phyloP scores from a whole-genome alignment of 2,888 invertebrate genomes.

The Platycheirus rosarum region DNA sequence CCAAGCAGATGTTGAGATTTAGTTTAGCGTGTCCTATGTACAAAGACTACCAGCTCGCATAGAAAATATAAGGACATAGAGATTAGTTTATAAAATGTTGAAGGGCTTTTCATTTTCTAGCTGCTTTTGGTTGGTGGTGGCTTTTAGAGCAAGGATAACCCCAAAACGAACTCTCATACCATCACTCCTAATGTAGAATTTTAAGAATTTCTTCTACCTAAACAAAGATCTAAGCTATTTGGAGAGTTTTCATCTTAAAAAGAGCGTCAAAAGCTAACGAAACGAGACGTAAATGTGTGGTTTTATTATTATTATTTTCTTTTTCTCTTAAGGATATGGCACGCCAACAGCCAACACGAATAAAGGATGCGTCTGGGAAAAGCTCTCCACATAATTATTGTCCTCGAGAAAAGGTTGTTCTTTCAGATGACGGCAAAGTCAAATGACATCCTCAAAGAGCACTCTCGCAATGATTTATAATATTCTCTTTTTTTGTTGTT shows the following conservation, averaged over 20 bases:
- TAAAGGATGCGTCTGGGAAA: constrained; percentile 34
- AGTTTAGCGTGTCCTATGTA: neutral
- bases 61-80: neutral
- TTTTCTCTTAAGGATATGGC: constrained; percentile 14
- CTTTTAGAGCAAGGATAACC: neutral
- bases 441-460: constrained; percentile 36
- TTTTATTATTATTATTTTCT: constrained; percentile 13
- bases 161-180: neutral
- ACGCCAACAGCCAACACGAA: constrained; percentile 13
- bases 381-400: constrained; percentile 14
- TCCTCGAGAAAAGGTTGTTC: constrained; percentile 26
- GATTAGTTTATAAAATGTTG: constrained; percentile 11
- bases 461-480: constrained; percentile 29
- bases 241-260: constrained; percentile 1
- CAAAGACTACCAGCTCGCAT: neutral
- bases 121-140: neutral
- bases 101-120: neutral
- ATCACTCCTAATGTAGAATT: neutral
- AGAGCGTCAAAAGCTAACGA: constrained; percentile 10
- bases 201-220: neutral
- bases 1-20: constrained; percentile 39
- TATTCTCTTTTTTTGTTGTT: neutral
- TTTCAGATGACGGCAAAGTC: constrained; percentile 28
- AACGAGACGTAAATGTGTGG: constrained; percentile 17
- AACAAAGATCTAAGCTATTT: constrained; percentile 14